Evolutionary conservation across 2,888 invertebrate genomes (phyloP), one percentile per base, ranked within the genome.

Genomic region (Limenitis arthemis): DNA sequence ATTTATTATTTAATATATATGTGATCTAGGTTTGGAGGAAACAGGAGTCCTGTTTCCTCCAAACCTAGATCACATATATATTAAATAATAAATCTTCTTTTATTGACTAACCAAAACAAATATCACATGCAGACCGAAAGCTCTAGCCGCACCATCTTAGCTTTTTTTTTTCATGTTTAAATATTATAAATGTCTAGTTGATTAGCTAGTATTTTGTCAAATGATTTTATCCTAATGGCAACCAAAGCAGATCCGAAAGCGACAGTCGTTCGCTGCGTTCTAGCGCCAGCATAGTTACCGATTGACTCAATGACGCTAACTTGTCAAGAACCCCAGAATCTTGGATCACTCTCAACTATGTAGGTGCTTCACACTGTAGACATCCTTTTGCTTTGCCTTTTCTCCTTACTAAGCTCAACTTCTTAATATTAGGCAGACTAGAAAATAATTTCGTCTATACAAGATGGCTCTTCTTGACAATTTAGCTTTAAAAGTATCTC

Each of bases 121-220:
- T 46, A 37, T 44, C 43, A 37, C 62, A 63, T 56, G 59, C 70
- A 72, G 72, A 76, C 64, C 75, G 81, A 84, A 79, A 84, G 79
- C 83, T 73, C 72, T 72, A 76, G 77, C 79, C 81, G 81, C 73
- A 70, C 67, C 73, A 70, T 75, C 82, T 84, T 83, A 83, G 83
- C 84, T 84, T n/a, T n/a, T n/a, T n/a, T n/a, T n/a, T 20, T 20
- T 20, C 4, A 20, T 20, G 11, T 11, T 37, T n/a, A 6, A 37
- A 6, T 37, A 37, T 4, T 37, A 37, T 6, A 37, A 37, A 37
- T 11, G 37, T n/a, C 5, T 31, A 20, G 20, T 20, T 20, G 20
- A 4, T 8, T 46, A 31, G 11, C 9, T 8, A 8, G 9, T 4
- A 12, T 37, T 38, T 20, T 11, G 11, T 9, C 20, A 31, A 11